These are phyloP conservation scores for human (Homo sapiens) DNA, from an alignment of 2,113 vertebrate species.

Conservation along the genomic window DNA sequence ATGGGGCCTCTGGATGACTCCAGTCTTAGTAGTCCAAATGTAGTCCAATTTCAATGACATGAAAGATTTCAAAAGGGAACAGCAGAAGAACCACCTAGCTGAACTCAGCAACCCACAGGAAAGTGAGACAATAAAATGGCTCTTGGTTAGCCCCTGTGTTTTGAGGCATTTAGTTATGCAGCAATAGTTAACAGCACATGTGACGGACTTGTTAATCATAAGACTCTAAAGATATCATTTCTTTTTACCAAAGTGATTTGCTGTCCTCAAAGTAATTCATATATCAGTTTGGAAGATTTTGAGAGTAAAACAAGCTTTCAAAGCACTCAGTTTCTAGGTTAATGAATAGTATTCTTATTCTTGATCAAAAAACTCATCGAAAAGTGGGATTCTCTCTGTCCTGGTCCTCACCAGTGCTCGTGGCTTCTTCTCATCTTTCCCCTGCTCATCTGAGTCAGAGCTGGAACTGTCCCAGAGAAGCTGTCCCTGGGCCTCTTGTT, in stretches of 20 bases:
- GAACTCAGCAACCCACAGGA: not conserved
- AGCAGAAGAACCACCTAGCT: not conserved
- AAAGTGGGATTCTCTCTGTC: constrained; percentile 82
- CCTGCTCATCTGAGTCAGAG: constrained; percentile 78
- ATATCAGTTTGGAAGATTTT: constrained; percentile 14
- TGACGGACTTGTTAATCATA: not conserved
- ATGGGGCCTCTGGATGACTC: not conserved
- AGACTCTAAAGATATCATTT: not conserved
- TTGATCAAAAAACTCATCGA: constrained; percentile 84
- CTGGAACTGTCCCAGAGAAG: constrained; percentile 86
- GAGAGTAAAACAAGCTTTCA: not conserved
- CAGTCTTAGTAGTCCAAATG: not conserved
- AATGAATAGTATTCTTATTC: constrained; percentile 65
- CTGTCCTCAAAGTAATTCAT: constrained; percentile 19
- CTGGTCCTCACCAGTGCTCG: constrained; percentile 84
- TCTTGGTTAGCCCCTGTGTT: not conserved
- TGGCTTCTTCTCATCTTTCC: constrained; percentile 48
- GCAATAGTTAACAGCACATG: not conserved
- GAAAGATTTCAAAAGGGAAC: not conserved
- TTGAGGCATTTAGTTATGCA: not conserved
- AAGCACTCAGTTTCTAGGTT: not conserved
- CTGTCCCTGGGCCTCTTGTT: constrained; percentile 76
- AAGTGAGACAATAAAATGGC: not conserved
- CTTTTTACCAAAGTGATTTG: not conserved
- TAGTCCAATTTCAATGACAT: not conserved